Percentiles rank a stretch among this genome's conserved stretches.
Conservation (phyloP, 2,797 vertebrate species). For the Halcyon chelicuti region DNA sequence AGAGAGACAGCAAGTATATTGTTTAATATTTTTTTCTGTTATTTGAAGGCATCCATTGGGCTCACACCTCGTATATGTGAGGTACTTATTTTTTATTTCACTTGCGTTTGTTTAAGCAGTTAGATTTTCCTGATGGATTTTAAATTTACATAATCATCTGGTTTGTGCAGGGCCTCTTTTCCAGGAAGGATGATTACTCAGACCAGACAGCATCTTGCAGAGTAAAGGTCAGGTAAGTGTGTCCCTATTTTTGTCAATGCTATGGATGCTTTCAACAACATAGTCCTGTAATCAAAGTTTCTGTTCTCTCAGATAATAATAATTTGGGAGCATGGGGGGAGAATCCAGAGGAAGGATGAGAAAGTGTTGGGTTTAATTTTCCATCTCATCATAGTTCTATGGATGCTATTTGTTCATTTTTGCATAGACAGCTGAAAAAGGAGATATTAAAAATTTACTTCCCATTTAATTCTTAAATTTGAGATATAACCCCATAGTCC, state of each 20-base stretch:
- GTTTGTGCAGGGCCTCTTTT: constrained; percentile 89
- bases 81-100: constrained; percentile 79
- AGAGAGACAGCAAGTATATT: not conserved
- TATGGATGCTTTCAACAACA: not conserved
- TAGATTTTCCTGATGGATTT: not conserved
- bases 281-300: not conserved
- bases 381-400: not conserved
- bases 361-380: not conserved
- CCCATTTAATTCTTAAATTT: not conserved
- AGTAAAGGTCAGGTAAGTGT: constrained; percentile 92
- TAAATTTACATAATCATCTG: constrained; percentile 7
- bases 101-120: not conserved
- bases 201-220: constrained; percentile 87
- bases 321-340: not conserved
- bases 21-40: not conserved
- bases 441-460: not conserved
- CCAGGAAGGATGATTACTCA: constrained; percentile 81
- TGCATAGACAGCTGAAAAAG: not conserved
- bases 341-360: not conserved
- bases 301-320: not conserved
- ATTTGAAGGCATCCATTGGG: constrained; percentile 88
- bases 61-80: constrained; percentile 97
- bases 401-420: not conserved
- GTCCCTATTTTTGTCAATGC: not conserved
- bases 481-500: not conserved